Evolutionary conservation across 2,113 vertebrate genomes (phyloP).

Genomic region (Nyctibius bracteatus): DNA sequence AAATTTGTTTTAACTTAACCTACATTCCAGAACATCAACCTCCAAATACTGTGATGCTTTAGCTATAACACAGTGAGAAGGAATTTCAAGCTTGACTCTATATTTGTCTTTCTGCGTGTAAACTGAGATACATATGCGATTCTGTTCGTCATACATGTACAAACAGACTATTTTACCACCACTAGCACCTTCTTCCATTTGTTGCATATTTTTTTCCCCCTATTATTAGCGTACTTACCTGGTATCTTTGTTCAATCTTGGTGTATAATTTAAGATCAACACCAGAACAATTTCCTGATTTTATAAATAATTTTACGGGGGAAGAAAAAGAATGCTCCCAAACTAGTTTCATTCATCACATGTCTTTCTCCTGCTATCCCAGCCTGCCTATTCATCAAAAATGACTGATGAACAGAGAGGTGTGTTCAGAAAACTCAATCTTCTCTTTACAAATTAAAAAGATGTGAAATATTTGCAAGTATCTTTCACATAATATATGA

Average conservation of each 20-base stretch:
- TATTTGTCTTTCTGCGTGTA: not conserved
- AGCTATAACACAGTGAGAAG: not conserved
- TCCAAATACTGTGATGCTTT: not conserved
- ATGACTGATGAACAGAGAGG: not conserved
- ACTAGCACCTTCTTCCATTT: not conserved
- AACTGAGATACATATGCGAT: not conserved
- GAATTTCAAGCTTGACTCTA: not conserved
- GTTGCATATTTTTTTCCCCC: not conserved
- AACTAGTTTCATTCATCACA: not conserved
- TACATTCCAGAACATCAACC: not conserved
- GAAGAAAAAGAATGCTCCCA: not conserved
- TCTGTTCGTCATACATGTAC: not conserved
- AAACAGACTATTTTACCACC: not conserved
- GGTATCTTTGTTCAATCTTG: not conserved
- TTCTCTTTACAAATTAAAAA: constrained; percentile 51
- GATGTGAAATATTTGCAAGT: not conserved
- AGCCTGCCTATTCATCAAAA: not conserved
- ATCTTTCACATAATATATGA: constrained; percentile 64
- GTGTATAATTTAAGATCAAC: not conserved
- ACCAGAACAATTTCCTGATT: not conserved
- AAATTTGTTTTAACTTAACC: not conserved
- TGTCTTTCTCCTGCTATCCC: not conserved
- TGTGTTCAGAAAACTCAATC: not conserved
- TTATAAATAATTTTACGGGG: not conserved
- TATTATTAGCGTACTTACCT: constrained; percentile 22